Conservation (phyloP, 2,113 vertebrate genomes). For the Euleptes europaea region DNA sequence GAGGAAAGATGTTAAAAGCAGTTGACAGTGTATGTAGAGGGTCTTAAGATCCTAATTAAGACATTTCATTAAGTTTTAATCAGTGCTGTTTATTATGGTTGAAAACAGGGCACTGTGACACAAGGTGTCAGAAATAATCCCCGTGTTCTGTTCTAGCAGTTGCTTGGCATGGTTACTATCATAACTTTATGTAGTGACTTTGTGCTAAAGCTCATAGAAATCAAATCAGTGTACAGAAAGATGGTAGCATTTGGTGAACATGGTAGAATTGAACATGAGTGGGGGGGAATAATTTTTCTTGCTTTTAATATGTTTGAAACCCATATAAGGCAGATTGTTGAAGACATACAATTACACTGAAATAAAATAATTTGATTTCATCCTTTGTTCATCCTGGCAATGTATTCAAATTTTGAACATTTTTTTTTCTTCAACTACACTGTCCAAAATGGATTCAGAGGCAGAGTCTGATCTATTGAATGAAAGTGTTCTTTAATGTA, state of each 20-base stretch:
- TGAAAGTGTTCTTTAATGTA: background rate
- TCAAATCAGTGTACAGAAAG: background rate
- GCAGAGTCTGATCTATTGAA: background rate
- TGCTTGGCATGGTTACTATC: background rate
- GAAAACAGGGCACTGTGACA: background rate
- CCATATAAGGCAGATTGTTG: background rate
- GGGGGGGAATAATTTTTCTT: background rate
- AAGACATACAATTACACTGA: background rate
- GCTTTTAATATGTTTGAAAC: background rate
- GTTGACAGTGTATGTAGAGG: background rate
- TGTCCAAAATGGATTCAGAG: background rate
- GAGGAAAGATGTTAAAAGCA: background rate
- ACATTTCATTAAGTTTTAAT: background rate
- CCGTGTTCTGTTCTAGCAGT: background rate
- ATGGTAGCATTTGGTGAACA: background rate
- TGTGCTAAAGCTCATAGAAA: background rate
- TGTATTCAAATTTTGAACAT: background rate
- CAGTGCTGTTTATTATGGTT: background rate
- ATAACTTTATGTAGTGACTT: background rate
- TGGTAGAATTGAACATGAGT: background rate
- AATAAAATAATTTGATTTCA: background rate
- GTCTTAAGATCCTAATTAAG: background rate
- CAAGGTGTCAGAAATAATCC: background rate
- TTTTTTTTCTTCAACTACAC: background rate
- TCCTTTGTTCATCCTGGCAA: background rate